These are phyloP conservation scores for Centropus bengalensis DNA, from an alignment of 2,113 vertebrate species.

Conservation along the genomic window DNA sequence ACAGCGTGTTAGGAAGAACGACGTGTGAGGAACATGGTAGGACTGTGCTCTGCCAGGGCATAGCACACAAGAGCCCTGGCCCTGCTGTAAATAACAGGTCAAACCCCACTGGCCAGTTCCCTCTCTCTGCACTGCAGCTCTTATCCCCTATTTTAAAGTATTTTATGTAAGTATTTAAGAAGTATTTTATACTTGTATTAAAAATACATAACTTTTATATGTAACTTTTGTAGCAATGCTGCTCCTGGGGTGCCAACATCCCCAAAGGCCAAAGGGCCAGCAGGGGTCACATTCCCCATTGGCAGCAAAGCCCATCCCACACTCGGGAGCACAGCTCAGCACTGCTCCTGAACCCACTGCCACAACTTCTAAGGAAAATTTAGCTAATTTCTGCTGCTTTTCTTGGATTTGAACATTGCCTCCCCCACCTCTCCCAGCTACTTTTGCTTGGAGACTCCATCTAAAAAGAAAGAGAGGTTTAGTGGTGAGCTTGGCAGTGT, in stretches of 20 bases:
- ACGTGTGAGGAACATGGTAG: not conserved
- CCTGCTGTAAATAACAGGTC: accelerated
- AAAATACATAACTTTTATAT: not conserved
- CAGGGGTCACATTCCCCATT: accelerated
- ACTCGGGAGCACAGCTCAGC: not conserved
- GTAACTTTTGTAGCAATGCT: not conserved
- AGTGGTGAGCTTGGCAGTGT: too few relatives aligned
- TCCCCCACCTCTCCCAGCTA: not conserved
- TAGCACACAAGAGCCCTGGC: not conserved
- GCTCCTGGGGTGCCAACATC: not conserved
- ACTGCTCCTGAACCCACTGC: not conserved
- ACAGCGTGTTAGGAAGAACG: not conserved
- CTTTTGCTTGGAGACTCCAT: not conserved
- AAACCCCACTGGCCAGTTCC: not conserved
- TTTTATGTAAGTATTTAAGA: not conserved
- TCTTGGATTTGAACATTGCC: not conserved
- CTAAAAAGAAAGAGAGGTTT: not conserved
- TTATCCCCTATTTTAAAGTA: not conserved
- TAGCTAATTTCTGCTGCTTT: not conserved
- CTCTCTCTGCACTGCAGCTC: not conserved
- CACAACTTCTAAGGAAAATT: not conserved
- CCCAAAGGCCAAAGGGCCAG: not conserved
- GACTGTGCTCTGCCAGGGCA: not conserved
- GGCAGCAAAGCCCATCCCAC: not conserved
- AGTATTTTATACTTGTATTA: not conserved